Percentiles rank a stretch among this genome's conserved stretches.
Evolutionary conservation across 2,888 invertebrate genomes (phyloP).

Genomic region (Coleophora deauratella): DNA sequence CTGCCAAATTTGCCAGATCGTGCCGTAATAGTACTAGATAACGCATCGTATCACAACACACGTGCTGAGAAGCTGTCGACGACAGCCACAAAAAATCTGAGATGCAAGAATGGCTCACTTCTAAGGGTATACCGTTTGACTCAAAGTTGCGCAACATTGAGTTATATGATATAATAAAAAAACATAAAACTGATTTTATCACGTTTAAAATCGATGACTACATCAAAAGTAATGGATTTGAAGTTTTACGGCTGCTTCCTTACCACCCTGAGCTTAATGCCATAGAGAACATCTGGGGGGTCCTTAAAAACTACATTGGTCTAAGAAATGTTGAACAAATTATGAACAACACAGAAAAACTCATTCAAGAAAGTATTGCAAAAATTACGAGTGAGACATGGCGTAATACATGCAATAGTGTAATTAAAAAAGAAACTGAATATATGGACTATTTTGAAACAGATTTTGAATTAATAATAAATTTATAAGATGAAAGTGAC

Average conservation of each 20-base stretch:
- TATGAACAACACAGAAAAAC: not conserved
- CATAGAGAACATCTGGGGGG: no score
- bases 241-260: no score
- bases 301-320: no score
- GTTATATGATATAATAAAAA: not conserved
- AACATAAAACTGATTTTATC: slow-evolving; percentile 3
- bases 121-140: slow-evolving; percentile 6
- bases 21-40: no score
- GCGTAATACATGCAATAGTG: slow-evolving; percentile 5
- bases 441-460: slow-evolving; percentile 5
- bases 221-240: slow-evolving; percentile 7
- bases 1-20: no score
- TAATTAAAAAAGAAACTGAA: not conserved
- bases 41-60: no score
- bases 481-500: slow-evolving; percentile 8
- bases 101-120: slow-evolving; percentile 17
- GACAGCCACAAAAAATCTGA: slow-evolving; percentile 10
- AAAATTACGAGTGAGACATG: slow-evolving; percentile 3
- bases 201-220: slow-evolving; percentile 14
- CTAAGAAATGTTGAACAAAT: no score
- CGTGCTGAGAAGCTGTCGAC: no score
- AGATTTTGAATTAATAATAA: slow-evolving; percentile 3
- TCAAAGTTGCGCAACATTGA: slow-evolving; percentile 6
- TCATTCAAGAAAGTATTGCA: slow-evolving; percentile 3
- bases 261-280: no score